phyloP scores from a whole-genome alignment of 2,797 vertebrate genomes.

The Lindbergichthys nudifrons region DNA sequence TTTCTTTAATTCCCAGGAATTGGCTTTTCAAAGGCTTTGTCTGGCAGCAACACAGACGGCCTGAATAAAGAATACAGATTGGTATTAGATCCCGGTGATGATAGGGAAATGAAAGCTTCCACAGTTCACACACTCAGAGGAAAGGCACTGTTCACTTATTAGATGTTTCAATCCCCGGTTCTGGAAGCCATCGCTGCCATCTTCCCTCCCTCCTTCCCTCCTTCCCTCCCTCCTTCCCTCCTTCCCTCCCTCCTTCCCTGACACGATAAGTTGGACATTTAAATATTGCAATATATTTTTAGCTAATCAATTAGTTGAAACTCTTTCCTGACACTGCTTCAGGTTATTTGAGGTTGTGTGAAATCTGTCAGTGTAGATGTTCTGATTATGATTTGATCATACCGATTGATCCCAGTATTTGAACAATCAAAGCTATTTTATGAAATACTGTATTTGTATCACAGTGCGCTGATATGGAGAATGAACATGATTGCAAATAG shows the following conservation, averaged over 20 bases:
- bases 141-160: slow-evolving; percentile 89
- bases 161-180: slow-evolving; percentile 91
- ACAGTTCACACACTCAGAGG: slow-evolving; percentile 88
- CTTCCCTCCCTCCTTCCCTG: slow-evolving; percentile 47
- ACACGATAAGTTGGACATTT: slow-evolving; percentile 90
- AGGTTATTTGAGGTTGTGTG: slow-evolving; percentile 76
- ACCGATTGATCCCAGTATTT: slow-evolving; percentile 44
- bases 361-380: slow-evolving; percentile 48
- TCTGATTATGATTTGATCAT: slow-evolving; percentile 33
- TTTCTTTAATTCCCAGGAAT: slow-evolving; percentile 96
- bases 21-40: slow-evolving; percentile 96
- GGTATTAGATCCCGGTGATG: slow-evolving; percentile 92
- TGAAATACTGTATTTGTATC: background rate
- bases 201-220: slow-evolving; percentile 64
- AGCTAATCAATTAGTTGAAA: slow-evolving; percentile 90
- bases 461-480: background rate
- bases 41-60: slow-evolving; percentile 91
- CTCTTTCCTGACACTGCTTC: slow-evolving; percentile 89
- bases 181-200: slow-evolving; percentile 87
- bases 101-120: slow-evolving; percentile 97
- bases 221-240: slow-evolving; percentile 22
- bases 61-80: slow-evolving; percentile 95
- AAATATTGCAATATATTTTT: slow-evolving; percentile 89
- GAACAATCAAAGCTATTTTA: background rate
- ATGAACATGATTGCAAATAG: background rate